Evolutionary conservation across 2,888 invertebrate genomes (phyloP).

Genomic region (Chouioia cunea): DNA sequence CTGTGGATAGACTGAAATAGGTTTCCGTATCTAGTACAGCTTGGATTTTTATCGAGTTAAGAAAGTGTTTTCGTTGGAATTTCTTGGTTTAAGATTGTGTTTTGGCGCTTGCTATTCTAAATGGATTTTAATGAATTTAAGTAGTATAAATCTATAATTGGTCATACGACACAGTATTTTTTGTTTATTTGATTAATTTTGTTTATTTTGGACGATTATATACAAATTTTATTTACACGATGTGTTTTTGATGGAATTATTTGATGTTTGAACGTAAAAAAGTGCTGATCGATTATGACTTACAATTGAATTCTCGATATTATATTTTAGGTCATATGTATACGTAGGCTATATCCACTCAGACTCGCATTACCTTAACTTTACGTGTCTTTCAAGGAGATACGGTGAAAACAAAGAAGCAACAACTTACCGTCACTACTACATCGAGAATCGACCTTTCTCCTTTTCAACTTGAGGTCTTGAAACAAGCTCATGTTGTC

Average conservation of each 20-base stretch:
- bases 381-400: no score
- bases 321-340: no score
- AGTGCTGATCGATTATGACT: not conserved
- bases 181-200: not conserved
- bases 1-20: no score
- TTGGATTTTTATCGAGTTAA: no score
- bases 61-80: no score
- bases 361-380: no score
- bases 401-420: slow-evolving; percentile 5
- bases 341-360: no score
- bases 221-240: not conserved
- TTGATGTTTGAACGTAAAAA: no score
- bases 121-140: slow-evolving; percentile 11
- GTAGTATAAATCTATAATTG: slow-evolving; percentile 20
- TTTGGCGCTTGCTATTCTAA: not conserved
- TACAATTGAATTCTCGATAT: no score
- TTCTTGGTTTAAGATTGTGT: not conserved
- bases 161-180: not conserved
- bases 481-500: slow-evolving; percentile 99
- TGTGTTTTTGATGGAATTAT: no score
- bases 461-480: slow-evolving; percentile 97
- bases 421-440: slow-evolving; percentile 88
- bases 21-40: no score
- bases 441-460: slow-evolving; percentile 97
- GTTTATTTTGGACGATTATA: not conserved